These are phyloP conservation scores for Elaphurus davidianus DNA, from an alignment of 2,113 vertebrate species.

Conservation along the genomic window DNA sequence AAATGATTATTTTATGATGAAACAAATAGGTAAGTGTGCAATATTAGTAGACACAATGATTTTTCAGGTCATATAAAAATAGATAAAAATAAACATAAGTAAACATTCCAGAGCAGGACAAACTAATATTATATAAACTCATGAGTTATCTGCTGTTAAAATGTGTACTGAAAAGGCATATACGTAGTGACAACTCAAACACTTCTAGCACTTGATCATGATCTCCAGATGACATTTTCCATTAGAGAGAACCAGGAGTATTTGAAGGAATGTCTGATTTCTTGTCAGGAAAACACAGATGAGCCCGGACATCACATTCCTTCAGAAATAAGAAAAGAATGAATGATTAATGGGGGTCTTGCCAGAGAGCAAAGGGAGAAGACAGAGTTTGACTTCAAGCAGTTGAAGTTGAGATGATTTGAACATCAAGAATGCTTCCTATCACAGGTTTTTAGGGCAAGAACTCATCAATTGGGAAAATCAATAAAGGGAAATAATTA, in stretches of 20 bases:
- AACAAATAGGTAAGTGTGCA: neutral
- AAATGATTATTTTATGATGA: neutral
- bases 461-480: neutral
- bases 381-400: neutral
- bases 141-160: neutral
- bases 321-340: neutral
- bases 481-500: neutral
- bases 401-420: neutral
- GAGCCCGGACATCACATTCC: neutral
- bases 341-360: neutral
- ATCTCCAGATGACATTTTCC: neutral
- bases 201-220: neutral
- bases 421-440: too few species aligned
- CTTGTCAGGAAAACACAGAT: neutral
- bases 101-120: neutral
- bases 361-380: neutral
- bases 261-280: neutral
- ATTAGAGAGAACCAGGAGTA: neutral
- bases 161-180: neutral
- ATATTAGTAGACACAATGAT: neutral
- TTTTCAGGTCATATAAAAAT: neutral
- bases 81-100: neutral
- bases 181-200: neutral
- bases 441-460: neutral
- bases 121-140: neutral